These are phyloP conservation scores for Galeopsomyia nigrocyanea DNA, from an alignment of 2,888 invertebrate genomes.

Conservation along the genomic window DNA sequence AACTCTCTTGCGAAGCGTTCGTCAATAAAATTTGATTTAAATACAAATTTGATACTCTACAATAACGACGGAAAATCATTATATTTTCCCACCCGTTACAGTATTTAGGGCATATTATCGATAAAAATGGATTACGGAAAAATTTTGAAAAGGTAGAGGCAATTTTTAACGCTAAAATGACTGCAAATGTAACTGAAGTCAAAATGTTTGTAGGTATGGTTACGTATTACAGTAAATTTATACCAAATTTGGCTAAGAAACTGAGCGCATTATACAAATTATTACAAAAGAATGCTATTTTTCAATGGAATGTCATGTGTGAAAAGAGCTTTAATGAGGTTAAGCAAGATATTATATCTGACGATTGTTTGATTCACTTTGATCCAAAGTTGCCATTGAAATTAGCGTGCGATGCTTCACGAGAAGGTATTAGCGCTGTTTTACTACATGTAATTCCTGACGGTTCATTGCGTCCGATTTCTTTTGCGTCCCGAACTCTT, in stretches of 20 bases:
- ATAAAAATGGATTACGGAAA: background rate
- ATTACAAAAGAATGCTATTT: background rate
- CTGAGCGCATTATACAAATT: background rate
- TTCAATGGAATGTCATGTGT: background rate
- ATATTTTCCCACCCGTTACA: no score
- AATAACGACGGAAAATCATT: no score
- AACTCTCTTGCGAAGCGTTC: no score
- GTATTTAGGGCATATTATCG: background rate
- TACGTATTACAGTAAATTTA: background rate
- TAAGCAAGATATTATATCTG: background rate
- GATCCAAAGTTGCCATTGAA: background rate
- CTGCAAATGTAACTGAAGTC: background rate
- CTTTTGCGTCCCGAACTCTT: background rate
- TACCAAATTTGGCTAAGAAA: background rate
- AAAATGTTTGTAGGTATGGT: background rate
- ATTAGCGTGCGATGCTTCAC: background rate
- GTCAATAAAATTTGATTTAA: no score
- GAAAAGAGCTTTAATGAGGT: background rate
- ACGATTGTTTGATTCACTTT: background rate
- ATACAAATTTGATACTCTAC: no score
- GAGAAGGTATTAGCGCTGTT: background rate
- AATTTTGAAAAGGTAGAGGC: background rate
- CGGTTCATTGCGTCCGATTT: background rate
- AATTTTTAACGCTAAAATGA: background rate
- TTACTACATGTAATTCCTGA: background rate